These are phyloP conservation scores for Amblyornis subalaris DNA, from an alignment of 2,113 vertebrate genomes.

Conservation along the genomic window DNA sequence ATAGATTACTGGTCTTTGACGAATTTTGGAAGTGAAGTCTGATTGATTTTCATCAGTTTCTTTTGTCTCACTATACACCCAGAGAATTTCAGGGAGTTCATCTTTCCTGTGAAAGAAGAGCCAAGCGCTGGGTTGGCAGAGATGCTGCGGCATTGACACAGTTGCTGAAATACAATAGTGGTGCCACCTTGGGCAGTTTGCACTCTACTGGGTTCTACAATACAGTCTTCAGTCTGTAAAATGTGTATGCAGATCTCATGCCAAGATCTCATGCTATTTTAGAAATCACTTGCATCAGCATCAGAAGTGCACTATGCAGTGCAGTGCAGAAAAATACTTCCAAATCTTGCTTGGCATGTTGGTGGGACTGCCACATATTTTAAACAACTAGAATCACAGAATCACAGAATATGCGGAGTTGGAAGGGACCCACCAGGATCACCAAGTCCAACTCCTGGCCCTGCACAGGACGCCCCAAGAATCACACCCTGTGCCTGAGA, in stretches of 20 bases:
- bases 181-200: neutral
- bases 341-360: neutral
- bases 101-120: neutral
- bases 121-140: neutral
- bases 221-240: neutral
- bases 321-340: neutral
- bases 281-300: neutral
- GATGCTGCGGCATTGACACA: neutral
- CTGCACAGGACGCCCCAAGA: neutral
- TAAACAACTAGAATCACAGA: neutral
- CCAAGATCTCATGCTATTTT: neutral
- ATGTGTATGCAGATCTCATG: neutral
- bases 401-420: neutral
- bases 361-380: neutral
- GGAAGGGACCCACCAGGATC: neutral
- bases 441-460: neutral
- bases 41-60: neutral
- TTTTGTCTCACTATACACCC: neutral
- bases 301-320: neutral
- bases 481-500: neutral
- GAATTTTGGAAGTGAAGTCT: neutral
- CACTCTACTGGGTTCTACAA: neutral
- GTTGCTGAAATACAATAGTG: neutral
- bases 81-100: neutral
- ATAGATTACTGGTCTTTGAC: neutral